phyloP scores from a whole-genome alignment of 2,888 invertebrate species.

The Xestia sexstrigata region DNA sequence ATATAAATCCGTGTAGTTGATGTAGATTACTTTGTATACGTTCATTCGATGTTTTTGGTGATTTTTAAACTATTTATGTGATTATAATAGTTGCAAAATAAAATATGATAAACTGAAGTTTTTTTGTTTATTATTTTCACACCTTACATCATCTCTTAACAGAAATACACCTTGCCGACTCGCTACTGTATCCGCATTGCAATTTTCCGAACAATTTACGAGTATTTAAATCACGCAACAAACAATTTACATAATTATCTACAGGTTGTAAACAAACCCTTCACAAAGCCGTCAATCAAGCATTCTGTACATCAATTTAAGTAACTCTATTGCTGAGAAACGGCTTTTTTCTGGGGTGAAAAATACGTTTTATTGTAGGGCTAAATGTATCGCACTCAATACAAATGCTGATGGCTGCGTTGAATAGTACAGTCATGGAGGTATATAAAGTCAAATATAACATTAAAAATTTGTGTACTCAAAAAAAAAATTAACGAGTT shows the following conservation, averaged over 20 bases:
- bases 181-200: background rate
- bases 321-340: too few species aligned
- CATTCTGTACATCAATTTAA: too few species aligned
- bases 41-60: constrained; percentile 67
- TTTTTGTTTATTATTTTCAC: constrained; percentile 12
- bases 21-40: constrained; percentile 64
- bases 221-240: too few species aligned
- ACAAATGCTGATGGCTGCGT: too few species aligned
- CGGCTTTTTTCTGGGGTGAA: too few species aligned
- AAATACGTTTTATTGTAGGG: too few species aligned
- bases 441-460: too few species aligned
- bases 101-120: constrained; percentile 53
- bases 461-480: too few species aligned
- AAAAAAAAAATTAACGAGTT: too few species aligned
- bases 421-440: too few species aligned
- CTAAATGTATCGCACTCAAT: too few species aligned
- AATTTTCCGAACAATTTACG: background rate
- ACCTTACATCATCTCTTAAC: background rate
- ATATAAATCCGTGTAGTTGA: constrained; percentile 45
- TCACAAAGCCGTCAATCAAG: background rate
- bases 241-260: too few species aligned
- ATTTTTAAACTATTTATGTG: constrained; percentile 66
- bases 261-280: background rate
- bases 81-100: constrained; percentile 66
- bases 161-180: background rate